Base-by-base conservation (phyloP, 1,140 invertebrate genomes). In the Battus philenor region DNA sequence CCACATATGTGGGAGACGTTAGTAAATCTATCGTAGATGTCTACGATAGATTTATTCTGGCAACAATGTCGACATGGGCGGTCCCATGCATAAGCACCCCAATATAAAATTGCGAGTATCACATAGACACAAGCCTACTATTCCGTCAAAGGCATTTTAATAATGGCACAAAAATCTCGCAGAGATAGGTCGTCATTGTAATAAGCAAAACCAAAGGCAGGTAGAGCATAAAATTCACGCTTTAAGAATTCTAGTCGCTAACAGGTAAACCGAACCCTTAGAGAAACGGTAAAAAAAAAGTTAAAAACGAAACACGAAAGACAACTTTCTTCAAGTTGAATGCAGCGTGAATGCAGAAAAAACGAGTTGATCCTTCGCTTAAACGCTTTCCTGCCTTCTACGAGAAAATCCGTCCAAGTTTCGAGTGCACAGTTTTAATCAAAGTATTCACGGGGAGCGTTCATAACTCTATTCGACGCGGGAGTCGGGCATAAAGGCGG, bases 401-500 rank as follows among this genome's bases (percentile, higher is more conserved):
- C 29, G 24, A 44, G 47, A 52, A 52, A 44, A 15, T 33, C 18
- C 43, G 39, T 52, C 30, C 38, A 18, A 34, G 20, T 45, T 46
- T 36, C 22, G 47, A 34, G 17, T 47, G 46, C 11, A 45, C 44
- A 50, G 38, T 54, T 65, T 53, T 47, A 57, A 54, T 54, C 33
- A 50, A 53, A 43, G 45, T 24, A 50, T 50, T 43, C 15, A 54
- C 27, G 44, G 50, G 48, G 50, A 53, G 44, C 44, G 38, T 49
- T 55, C 48, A 30, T 22, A 57, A 50, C 44, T 52, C 47, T 30
- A 44, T 51, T 41, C 24, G 44, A 43, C 20, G 8, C n/a, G 12
- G 32, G 34, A 47, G 31, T 32, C 44, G 9, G 54, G 10, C 38
- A 57, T 49, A 47, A 54, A 54, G 33, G 43, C 44, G 48, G 39